Evolutionary conservation across 2,888 invertebrate species (phyloP).

Genomic region (Magallana nippona): DNA sequence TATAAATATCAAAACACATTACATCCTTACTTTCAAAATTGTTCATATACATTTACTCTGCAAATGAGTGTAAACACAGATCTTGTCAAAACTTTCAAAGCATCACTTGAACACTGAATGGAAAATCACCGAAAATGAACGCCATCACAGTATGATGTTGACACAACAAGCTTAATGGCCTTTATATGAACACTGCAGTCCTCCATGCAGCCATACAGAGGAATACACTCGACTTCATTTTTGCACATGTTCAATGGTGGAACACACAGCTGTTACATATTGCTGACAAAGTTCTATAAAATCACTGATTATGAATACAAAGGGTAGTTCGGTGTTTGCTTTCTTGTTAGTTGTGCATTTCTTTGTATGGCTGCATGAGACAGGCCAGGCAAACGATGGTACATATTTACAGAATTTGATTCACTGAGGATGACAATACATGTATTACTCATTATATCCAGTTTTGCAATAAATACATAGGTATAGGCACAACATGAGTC

Average conservation of each 20-base stretch:
- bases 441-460: not conserved
- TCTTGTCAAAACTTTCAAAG: slow-evolving; percentile 34
- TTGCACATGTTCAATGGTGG: too few relatives aligned
- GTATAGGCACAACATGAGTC: slow-evolving; percentile 8
- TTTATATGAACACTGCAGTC: not conserved
- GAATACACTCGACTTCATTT: too few relatives aligned
- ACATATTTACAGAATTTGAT: too few relatives aligned
- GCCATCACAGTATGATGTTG: too few relatives aligned
- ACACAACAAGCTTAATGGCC: too few relatives aligned
- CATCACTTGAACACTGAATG: slow-evolving; percentile 19
- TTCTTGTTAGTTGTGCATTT: too few relatives aligned
- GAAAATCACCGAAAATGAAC: not conserved
- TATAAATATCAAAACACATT: slow-evolving; percentile 37
- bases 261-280: too few relatives aligned
- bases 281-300: too few relatives aligned
- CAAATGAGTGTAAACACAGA: slow-evolving; percentile 1
- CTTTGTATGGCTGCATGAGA: not conserved
- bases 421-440: not conserved
- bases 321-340: too few relatives aligned
- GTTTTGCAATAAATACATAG: slow-evolving; percentile 1
- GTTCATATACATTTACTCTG: slow-evolving; percentile 27
- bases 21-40: slow-evolving; percentile 7
- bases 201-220: not conserved
- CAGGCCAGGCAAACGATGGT: too few relatives aligned
- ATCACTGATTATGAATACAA: too few relatives aligned